phyloP scores from a whole-genome alignment of 2,888 invertebrate genomes.

The Griposia aprilina region DNA sequence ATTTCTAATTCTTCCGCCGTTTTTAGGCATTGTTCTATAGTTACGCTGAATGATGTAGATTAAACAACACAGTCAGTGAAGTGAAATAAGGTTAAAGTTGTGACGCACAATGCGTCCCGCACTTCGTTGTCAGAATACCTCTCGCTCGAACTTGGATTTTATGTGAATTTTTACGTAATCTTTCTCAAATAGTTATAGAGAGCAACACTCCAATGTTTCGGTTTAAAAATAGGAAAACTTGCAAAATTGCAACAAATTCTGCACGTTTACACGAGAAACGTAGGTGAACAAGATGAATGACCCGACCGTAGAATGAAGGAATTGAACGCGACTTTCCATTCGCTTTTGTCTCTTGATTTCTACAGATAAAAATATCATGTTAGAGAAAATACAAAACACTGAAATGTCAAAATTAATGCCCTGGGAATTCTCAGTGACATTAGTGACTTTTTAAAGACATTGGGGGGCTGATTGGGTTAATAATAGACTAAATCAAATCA shows the following conservation, averaged over 20 bases:
- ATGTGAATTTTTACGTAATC: neutral
- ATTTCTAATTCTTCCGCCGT: conserved; percentile 83
- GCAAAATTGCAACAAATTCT: conserved; percentile 18
- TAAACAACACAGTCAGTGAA: conserved; percentile 27
- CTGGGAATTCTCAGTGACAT: too few relatives aligned
- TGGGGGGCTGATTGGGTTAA: too few relatives aligned
- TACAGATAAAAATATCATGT: conserved; percentile 4
- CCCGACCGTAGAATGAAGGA: neutral
- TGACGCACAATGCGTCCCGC: conserved; percentile 63
- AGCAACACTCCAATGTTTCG: conserved; percentile 3
- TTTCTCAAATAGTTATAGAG: neutral
- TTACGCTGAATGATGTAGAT: conserved; percentile 36
- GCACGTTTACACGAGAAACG: conserved; percentile 3
- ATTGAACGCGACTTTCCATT: conserved; percentile 14
- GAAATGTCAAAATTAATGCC: neutral
- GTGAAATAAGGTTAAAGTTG: conserved; percentile 52
- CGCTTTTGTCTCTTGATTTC: neutral
- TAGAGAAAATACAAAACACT: too few relatives aligned
- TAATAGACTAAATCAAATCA: neutral
- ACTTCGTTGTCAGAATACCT: conserved; percentile 15
- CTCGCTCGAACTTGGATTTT: neutral
- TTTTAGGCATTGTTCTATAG: conserved; percentile 85
- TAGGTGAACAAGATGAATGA: neutral
- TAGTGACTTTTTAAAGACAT: too few relatives aligned
- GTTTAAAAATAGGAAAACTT: neutral